These are phyloP conservation scores for Mesocricetus auratus DNA, from an alignment of 2,113 vertebrate genomes.

Conservation along the genomic window DNA sequence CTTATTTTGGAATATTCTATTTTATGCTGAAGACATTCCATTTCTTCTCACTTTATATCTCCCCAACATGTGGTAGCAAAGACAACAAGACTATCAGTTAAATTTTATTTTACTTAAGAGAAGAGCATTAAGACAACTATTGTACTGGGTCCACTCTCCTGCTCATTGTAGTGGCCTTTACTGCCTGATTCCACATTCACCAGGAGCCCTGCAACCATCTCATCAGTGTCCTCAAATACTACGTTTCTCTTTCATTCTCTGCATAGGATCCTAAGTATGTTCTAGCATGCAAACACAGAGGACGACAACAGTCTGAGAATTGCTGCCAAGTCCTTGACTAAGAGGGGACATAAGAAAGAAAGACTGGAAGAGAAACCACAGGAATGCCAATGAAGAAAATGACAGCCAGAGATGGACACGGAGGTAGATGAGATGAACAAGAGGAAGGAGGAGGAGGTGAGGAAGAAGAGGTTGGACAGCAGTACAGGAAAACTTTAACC, in stretches of 20 bases:
- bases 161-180: not conserved
- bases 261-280: not conserved
- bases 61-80: not conserved
- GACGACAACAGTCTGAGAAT: not conserved
- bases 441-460: slow-evolving; percentile 88
- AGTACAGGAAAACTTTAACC: slow-evolving; percentile 80
- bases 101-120: not conserved
- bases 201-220: too few species aligned
- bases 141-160: not conserved
- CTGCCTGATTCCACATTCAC: too few species aligned
- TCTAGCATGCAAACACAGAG: not conserved
- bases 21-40: not conserved
- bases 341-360: slow-evolving; percentile 96
- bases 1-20: slow-evolving; percentile 61
- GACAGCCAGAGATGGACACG: slow-evolving; percentile 87
- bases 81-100: not conserved
- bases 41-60: not conserved
- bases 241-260: not conserved
- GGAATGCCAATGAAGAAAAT: slow-evolving; percentile 91
- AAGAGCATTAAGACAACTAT: not conserved
- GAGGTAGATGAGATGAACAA: slow-evolving; percentile 90
- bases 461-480: slow-evolving; percentile 91
- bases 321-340: slow-evolving; percentile 92
- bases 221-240: not conserved
- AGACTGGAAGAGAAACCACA: slow-evolving; percentile 95